Evolutionary conservation across 2,797 vertebrate species (phyloP).

Genomic region (Phataginus tricuspis): DNA sequence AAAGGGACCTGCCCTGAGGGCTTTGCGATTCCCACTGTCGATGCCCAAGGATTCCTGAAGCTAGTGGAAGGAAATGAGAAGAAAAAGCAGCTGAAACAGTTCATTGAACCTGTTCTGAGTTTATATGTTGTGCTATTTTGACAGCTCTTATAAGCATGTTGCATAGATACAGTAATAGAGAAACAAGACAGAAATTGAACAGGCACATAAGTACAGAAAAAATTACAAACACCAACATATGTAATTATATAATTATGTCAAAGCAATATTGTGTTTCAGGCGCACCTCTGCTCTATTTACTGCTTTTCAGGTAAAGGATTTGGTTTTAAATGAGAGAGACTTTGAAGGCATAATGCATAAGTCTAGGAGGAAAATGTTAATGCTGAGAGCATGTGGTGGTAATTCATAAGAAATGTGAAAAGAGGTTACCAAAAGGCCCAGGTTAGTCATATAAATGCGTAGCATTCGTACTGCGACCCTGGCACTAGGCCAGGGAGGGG

Average conservation of each 20-base stretch:
- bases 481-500: neutral
- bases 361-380: conserved; percentile 20
- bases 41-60: conserved; percentile 72
- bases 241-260: conserved; percentile 56
- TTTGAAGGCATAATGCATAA: conserved; percentile 56
- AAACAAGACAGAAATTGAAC: conserved; percentile 60
- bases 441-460: neutral
- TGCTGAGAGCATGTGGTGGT: neutral
- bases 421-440: neutral
- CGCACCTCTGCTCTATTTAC: conserved; percentile 50
- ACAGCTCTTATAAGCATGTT: conserved; percentile 69
- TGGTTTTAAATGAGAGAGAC: conserved; percentile 33
- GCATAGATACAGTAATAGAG: conserved; percentile 60
- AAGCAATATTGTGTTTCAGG: neutral
- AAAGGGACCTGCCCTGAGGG: conserved; percentile 74
- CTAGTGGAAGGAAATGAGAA: conserved; percentile 75
- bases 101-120: conserved; percentile 71
- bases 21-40: conserved; percentile 72
- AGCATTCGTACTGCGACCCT: neutral
- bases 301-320: conserved; percentile 56
- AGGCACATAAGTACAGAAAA: conserved; percentile 45
- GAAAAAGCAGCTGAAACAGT: conserved; percentile 73
- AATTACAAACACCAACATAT: conserved; percentile 7
- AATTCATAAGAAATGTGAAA: conserved; percentile 38
- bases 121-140: conserved; percentile 66